phyloP scores from a whole-genome alignment of 1,140 invertebrate genomes.

The Lucilia cuprina region DNA sequence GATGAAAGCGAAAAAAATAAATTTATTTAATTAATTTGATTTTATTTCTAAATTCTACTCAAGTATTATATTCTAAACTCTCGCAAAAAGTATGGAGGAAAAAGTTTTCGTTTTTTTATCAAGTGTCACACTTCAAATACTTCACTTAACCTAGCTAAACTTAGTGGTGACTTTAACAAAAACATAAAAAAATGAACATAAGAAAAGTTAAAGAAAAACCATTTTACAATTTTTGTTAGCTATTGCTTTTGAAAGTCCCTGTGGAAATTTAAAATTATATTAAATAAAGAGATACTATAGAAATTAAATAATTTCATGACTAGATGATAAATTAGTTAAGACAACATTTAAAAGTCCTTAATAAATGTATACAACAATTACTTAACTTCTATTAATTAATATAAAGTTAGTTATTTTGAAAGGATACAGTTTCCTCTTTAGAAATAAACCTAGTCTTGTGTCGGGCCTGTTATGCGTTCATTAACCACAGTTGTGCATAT shows the following conservation, averaged over 20 bases:
- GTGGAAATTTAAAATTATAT: neutral
- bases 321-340: too few relatives aligned
- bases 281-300: neutral
- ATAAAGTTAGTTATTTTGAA: too few relatives aligned
- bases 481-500: too few relatives aligned
- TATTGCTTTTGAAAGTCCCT: neutral
- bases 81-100: neutral
- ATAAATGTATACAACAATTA: too few relatives aligned
- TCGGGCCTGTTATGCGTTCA: too few relatives aligned
- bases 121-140: constrained; percentile 1
- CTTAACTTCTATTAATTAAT: too few relatives aligned
- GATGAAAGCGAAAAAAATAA: neutral
- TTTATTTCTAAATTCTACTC: neutral
- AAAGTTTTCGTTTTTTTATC: neutral
- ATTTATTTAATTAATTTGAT: neutral
- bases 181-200: neutral
- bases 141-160: constrained; percentile 1
- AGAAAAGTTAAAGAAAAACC: neutral
- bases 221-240: neutral
- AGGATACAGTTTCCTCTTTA: too few relatives aligned
- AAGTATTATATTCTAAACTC: neutral
- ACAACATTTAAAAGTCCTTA: too few relatives aligned
- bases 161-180: constrained; percentile 2
- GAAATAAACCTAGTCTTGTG: too few relatives aligned
- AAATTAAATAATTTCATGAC: too few relatives aligned